Percentiles rank a stretch among this genome's conserved stretches.
Evolutionary conservation across 2,797 vertebrate genomes (phyloP).

Genomic region (Limosa lapponica): DNA sequence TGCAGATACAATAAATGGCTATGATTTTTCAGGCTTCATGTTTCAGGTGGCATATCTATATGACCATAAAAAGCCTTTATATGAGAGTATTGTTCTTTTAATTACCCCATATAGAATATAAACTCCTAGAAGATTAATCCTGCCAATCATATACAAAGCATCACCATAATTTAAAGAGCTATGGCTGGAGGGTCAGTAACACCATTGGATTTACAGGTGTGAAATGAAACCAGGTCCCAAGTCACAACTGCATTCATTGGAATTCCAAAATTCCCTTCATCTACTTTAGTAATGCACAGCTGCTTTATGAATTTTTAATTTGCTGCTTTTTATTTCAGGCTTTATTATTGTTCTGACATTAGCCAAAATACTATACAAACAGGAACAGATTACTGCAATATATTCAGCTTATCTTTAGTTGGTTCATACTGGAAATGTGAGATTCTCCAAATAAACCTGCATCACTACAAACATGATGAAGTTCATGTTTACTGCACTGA

Average conservation of each 20-base stretch:
- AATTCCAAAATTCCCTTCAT: neutral
- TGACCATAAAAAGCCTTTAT: neutral
- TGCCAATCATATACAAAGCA: neutral
- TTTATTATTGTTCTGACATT: neutral
- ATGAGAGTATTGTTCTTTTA: neutral
- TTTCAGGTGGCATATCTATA: neutral
- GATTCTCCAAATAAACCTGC: neutral
- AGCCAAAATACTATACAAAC: neutral
- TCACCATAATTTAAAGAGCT: neutral
- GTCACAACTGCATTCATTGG: neutral
- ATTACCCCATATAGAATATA: neutral
- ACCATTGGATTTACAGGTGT: neutral
- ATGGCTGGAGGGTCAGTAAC: neutral
- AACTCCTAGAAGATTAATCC: neutral
- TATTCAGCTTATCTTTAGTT: neutral
- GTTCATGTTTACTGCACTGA: neutral
- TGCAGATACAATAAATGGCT: neutral
- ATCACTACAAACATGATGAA: neutral
- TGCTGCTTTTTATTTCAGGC: neutral
- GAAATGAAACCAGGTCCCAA: neutral
- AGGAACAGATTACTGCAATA: neutral
- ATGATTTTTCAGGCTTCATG: neutral
- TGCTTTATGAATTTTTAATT: conserved; percentile 28
- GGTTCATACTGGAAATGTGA: neutral
- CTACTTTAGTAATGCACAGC: neutral